Evolutionary conservation across 2,113 vertebrate genomes (phyloP).

Genomic region (Butastur rufipennis): DNA sequence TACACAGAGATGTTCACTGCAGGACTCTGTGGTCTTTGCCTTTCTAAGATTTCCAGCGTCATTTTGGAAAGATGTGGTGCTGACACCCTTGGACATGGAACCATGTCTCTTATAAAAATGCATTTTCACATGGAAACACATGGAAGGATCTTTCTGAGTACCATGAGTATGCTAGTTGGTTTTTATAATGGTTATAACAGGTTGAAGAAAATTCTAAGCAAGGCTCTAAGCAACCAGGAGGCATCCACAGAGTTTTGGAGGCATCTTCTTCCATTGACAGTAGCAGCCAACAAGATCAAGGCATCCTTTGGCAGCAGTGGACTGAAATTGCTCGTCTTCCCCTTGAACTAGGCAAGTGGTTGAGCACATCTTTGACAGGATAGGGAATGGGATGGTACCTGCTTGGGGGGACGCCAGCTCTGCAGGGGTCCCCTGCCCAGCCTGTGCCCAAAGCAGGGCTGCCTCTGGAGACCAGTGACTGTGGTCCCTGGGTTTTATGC

Average conservation of each 20-base stretch:
- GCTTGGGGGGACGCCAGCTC: rapidly evolving
- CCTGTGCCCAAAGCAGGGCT: neutral
- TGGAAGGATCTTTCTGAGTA: neutral
- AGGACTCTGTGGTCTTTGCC: neutral
- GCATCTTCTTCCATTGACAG: neutral
- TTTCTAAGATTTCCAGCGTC: neutral
- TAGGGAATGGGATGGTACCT: neutral
- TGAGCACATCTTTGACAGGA: neutral
- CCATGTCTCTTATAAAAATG: rapidly evolving
- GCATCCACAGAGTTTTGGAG: neutral
- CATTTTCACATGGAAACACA: neutral
- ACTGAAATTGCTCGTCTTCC: neutral
- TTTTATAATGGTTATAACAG: rapidly evolving
- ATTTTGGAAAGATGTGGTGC: neutral
- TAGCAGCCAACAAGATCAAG: rapidly evolving
- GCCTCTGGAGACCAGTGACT: too few species aligned
- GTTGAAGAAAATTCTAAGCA: neutral
- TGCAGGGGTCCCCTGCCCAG: neutral
- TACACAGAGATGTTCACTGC: neutral
- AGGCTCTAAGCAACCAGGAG: neutral
- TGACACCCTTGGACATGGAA: neutral
- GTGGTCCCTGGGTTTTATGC: neutral
- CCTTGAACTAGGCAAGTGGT: neutral
- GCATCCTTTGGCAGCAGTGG: neutral
- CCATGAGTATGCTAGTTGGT: rapidly evolving